These are phyloP conservation scores for Platycheirus albimanus DNA, from an alignment of 2,888 invertebrate genomes.

Conservation along the genomic window DNA sequence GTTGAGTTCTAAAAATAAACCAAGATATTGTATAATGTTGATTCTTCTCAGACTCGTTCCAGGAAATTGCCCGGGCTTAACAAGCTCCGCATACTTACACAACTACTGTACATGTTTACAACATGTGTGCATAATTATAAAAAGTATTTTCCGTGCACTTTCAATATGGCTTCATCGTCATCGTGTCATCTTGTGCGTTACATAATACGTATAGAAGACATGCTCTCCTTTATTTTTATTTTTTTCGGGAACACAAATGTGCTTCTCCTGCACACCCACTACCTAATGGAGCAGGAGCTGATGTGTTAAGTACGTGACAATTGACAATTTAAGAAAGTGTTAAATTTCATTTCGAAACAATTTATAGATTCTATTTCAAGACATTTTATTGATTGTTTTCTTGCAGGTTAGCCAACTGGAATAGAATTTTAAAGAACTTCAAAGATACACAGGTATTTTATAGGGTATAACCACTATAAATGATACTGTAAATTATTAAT, in stretches of 20 bases:
- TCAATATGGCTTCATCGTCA: too few relatives aligned
- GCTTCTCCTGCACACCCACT: not conserved
- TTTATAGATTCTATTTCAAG: too few relatives aligned
- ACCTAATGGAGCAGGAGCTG: slow-evolving; percentile 15
- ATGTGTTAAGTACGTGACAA: slow-evolving; percentile 59
- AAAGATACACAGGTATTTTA: not conserved
- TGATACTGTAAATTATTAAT: slow-evolving; percentile 47
- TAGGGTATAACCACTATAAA: not conserved
- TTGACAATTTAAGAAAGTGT: slow-evolving; percentile 37
- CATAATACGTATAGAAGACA: slow-evolving; percentile 21
- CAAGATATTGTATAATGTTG: slow-evolving; percentile 25
- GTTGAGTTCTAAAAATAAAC: slow-evolving; percentile 59
- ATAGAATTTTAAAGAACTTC: not conserved
- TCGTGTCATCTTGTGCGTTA: slow-evolving; percentile 22
- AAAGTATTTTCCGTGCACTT: slow-evolving; percentile 18
- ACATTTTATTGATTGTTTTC: slow-evolving; percentile 13
- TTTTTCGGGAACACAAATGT: not conserved
- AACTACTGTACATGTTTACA: too few relatives aligned
- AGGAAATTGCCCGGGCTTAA: slow-evolving; percentile 32
- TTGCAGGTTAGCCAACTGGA: slow-evolving; percentile 51
- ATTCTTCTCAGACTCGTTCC: slow-evolving; percentile 35
- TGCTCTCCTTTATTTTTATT: slow-evolving; percentile 15
- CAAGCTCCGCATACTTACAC: slow-evolving; percentile 4
- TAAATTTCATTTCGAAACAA: slow-evolving; percentile 27
- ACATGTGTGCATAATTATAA: not conserved